Evolutionary conservation across 1,140 invertebrate genomes (phyloP), one percentile per base, ranked within the genome.

Genomic region (Scaptomyza hsui): DNA sequence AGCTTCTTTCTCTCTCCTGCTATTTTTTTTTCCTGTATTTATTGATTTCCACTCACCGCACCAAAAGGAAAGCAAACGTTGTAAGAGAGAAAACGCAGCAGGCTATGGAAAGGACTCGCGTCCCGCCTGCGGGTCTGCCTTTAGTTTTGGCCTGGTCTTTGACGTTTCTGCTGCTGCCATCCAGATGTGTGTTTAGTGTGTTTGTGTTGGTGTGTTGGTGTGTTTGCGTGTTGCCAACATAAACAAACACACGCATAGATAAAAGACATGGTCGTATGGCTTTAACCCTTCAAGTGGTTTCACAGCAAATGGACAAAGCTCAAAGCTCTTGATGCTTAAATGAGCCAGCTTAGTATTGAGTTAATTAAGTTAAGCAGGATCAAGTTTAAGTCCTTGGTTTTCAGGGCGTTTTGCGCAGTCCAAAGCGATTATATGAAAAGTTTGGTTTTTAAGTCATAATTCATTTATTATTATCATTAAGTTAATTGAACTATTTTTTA

Each of bases 21-120:
- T 42, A 26, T 44, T 61, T 37, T 51, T 51, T 56, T 56, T 24
- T 13, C 16, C 35, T 51, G 37, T 72, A 47, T 63, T 72, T 78
- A 83, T 83, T 82, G 79, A 83, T 82, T 83, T 78, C 32, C 67
- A 67, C 71, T 47, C 41, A 51, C 24, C 29, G 35, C 39, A 53
- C 16, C 48, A 16, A 65, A 52, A 24, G 29, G 21, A 44, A 64
- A 16, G 21, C 39, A n/a, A 21, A 32, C 3, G 26, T 29, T 29
- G 2, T 1, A 29, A 7, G 6, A 51, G n/a, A 51, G 39, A 9
- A 24, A 37, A 53, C 32, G 51, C 19, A 41, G 35, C 10, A 29
- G 7, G 26, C 32, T n/a, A 37, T 4, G 4, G 12, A 4, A 12
- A 37, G 32, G 32, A 37, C 32, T 12, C 32, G 32, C 21, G 52